A percentile compares a stretch with the other conserved stretches of the same genome.
Evolutionary conservation across 1,140 invertebrate species (phyloP).

Genomic region (Littorina saxatilis): DNA sequence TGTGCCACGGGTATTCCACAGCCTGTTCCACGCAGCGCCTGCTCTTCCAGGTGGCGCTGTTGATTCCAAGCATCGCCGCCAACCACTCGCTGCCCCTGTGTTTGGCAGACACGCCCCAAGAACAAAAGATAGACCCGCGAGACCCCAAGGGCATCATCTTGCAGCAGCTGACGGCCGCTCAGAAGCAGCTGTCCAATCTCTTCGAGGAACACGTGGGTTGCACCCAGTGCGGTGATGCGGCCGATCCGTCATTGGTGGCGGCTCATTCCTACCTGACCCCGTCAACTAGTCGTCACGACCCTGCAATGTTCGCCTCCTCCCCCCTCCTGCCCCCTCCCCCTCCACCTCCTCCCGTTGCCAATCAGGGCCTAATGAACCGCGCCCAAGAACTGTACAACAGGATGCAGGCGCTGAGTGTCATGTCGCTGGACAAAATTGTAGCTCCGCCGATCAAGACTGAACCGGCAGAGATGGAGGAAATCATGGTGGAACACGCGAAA

Average conservation of each 20-base stretch:
- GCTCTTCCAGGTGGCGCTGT: background rate
- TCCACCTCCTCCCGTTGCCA: too few species aligned
- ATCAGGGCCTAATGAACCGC: slow-evolving; percentile 1
- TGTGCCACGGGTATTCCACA: background rate
- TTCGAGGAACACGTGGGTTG: background rate
- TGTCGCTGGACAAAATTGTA: background rate
- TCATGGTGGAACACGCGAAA: background rate
- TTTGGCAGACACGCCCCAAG: background rate
- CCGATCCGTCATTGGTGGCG: too few species aligned
- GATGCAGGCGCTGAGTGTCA: background rate
- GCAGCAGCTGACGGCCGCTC: background rate
- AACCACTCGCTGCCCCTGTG: slow-evolving; percentile 1
- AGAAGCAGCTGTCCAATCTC: slow-evolving; percentile 5
- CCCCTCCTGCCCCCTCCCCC: too few species aligned
- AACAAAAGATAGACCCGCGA: background rate
- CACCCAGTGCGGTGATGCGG: background rate
- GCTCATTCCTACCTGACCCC: background rate
- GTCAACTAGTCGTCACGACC: too few species aligned
- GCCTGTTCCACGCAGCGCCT: background rate
- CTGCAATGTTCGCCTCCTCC: too few species aligned
- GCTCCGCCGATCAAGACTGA: too few species aligned
- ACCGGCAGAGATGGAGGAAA: background rate
- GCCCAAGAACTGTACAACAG: background rate
- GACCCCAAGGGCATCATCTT: background rate
- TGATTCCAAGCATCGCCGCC: background rate